These are phyloP conservation scores for Stenichneumon culpator DNA, from an alignment of 2,888 invertebrate genomes.

Conservation along the genomic window DNA sequence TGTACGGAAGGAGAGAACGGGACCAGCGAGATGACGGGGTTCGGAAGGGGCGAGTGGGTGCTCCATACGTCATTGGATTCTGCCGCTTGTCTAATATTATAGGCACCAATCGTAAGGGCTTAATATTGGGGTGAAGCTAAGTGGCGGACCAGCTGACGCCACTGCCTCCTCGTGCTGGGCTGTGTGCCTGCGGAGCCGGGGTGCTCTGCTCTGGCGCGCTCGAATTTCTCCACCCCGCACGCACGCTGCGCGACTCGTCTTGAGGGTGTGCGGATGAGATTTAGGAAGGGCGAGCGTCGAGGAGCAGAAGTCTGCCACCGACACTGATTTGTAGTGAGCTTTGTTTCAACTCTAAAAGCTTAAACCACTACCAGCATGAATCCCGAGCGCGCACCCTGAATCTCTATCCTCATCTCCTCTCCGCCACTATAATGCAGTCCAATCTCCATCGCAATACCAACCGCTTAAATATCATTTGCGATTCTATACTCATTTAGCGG, in stretches of 20 bases:
- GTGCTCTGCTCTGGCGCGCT: conserved; percentile 44
- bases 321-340: conserved; percentile 85
- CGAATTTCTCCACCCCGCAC: conserved; percentile 75
- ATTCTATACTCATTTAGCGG: neutral
- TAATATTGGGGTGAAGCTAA: conserved; percentile 86
- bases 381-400: conserved; percentile 21
- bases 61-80: conserved; percentile 83
- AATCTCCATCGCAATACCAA: conserved; percentile 10
- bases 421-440: conserved; percentile 40
- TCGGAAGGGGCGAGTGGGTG: conserved; percentile 15
- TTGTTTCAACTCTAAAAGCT: conserved; percentile 82
- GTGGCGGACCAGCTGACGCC: conserved; percentile 88
- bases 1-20: conserved; percentile 27
- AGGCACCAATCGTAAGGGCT: conserved; percentile 84
- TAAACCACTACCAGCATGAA: conserved; percentile 56
- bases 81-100: conserved; percentile 84
- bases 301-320: conserved; percentile 83
- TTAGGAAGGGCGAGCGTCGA: conserved; percentile 82
- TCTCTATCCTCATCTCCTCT: conserved; percentile 39
- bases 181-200: conserved; percentile 54
- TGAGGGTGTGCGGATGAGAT: conserved; percentile 85
- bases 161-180: conserved; percentile 60
- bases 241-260: conserved; percentile 84
- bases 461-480: conserved; percentile 10
- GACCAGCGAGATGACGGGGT: conserved; percentile 36